These are phyloP conservation scores for Hucho hucho DNA, from an alignment of 2,113 vertebrate genomes.

Conservation along the genomic window DNA sequence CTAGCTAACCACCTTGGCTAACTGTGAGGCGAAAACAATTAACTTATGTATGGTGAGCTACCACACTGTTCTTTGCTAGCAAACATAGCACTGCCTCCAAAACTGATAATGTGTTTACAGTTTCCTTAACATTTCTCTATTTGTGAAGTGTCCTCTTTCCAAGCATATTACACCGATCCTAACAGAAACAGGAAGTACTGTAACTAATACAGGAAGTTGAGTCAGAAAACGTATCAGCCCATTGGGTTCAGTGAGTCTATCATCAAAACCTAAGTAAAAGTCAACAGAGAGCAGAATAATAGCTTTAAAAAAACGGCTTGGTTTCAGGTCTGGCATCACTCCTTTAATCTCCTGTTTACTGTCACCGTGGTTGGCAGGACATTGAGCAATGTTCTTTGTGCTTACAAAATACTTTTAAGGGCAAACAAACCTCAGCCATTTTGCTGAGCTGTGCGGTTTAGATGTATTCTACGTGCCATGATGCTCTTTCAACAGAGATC, in stretches of 20 bases:
- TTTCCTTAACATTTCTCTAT: too few relatives aligned
- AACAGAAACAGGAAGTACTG: slow-evolving; percentile 39
- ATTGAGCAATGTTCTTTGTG: slow-evolving; percentile 55
- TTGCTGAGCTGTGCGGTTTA: slow-evolving; percentile 25
- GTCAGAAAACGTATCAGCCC: slow-evolving; percentile 5
- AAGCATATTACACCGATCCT: too few relatives aligned
- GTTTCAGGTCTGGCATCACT: slow-evolving; percentile 40
- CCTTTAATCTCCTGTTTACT: slow-evolving; percentile 49
- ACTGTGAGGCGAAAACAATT: too few relatives aligned
- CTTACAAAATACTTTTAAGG: slow-evolving; percentile 49
- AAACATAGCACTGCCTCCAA: too few relatives aligned
- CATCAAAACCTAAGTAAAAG: slow-evolving; percentile 35
- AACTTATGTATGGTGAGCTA: too few relatives aligned
- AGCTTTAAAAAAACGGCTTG: slow-evolving; percentile 26
- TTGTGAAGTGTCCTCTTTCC: too few relatives aligned
- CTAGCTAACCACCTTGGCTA: too few relatives aligned
- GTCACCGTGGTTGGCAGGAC: slow-evolving; percentile 35
- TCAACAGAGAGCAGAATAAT: slow-evolving; percentile 42
- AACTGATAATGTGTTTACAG: too few relatives aligned
- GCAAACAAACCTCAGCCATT: slow-evolving; percentile 38
- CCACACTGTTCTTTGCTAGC: too few relatives aligned
- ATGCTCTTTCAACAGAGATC: slow-evolving; percentile 23
- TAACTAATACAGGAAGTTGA: slow-evolving; percentile 26
- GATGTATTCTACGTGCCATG: slow-evolving; percentile 26
- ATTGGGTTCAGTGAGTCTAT: slow-evolving; percentile 21